A percentile compares a stretch with the other conserved stretches of the same genome.
phyloP scores from a whole-genome alignment of 2,888 invertebrate genomes.

The Drosophila anomalata region DNA sequence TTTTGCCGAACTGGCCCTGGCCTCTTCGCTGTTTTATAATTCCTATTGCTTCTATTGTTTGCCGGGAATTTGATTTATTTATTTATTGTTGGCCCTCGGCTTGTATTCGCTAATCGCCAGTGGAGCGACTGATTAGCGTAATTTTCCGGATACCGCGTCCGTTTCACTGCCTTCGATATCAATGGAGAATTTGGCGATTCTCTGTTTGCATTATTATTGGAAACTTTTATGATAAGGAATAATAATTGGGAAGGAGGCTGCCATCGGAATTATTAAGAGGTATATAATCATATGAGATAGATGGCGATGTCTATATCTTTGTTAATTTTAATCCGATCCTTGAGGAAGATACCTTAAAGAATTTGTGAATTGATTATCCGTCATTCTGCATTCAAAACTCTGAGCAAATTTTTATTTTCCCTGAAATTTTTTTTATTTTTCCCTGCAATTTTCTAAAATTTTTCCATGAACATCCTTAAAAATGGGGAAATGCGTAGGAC shows the following conservation, averaged over 20 bases:
- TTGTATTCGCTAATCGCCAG: constrained; percentile 64
- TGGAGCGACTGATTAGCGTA: constrained; percentile 72
- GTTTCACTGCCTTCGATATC: constrained; percentile 27
- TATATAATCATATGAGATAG: not conserved
- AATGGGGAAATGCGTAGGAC: too few species aligned
- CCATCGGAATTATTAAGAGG: not conserved
- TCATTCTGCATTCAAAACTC: too few species aligned
- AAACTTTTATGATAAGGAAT: constrained; percentile 21
- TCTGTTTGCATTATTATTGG: constrained; percentile 6
- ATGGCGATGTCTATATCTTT: too few species aligned
- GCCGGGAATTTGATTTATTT: constrained; percentile 70
- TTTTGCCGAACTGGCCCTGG: not conserved
- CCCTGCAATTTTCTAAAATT: too few species aligned
- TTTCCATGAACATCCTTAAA: not conserved
- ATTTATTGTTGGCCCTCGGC: constrained; percentile 63
- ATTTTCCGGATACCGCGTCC: constrained; percentile 62
- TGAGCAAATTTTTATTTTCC: too few species aligned
- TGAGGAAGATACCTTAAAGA: too few species aligned
- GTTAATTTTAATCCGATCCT: too few species aligned
- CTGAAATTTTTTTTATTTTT: too few species aligned
- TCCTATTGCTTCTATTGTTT: constrained; percentile 24
- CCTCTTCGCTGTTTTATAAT: constrained; percentile 2
- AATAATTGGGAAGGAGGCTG: not conserved
- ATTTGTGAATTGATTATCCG: too few species aligned
- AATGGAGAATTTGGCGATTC: constrained; percentile 17